Evolutionary conservation across 2,888 invertebrate genomes (phyloP).

Genomic region (Agrotis clavis): DNA sequence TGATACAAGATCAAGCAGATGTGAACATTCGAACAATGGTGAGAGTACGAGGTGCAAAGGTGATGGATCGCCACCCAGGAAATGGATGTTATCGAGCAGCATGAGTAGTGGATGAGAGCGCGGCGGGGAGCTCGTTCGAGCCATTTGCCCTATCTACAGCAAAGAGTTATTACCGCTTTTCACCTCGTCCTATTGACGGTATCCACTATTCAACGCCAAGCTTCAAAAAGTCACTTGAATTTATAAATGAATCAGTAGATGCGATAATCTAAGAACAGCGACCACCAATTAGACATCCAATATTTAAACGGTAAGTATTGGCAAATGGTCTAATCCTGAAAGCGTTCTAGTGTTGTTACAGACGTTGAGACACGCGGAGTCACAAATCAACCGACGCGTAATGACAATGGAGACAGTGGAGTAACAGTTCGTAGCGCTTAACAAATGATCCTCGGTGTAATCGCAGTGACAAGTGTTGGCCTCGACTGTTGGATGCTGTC

Average conservation of each 20-base stretch:
- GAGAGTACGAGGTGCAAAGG: constrained; percentile 77
- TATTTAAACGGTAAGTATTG: constrained; percentile 12
- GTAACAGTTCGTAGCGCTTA: constrained; percentile 62
- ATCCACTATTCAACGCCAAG: constrained; percentile 58
- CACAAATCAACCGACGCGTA: constrained; percentile 54
- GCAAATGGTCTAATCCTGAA: constrained; percentile 23
- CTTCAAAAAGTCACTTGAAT: background rate
- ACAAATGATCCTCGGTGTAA: constrained; percentile 64
- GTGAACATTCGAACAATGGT: constrained; percentile 81
- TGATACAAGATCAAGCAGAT: constrained; percentile 58
- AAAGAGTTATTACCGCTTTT: constrained; percentile 64
- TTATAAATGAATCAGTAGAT: background rate
- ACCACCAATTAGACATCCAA: background rate
- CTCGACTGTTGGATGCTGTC: constrained; percentile 65
- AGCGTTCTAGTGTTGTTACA: constrained; percentile 16
- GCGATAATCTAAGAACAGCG: background rate
- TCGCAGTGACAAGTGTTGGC: constrained; percentile 64
- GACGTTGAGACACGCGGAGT: constrained; percentile 21
- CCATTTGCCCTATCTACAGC: constrained; percentile 69
- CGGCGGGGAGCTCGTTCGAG: constrained; percentile 75
- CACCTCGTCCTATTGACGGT: constrained; percentile 55
- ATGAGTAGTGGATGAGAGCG: constrained; percentile 71
- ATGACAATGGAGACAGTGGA: constrained; percentile 59
- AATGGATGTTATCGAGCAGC: constrained; percentile 79
- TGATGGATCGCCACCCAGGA: constrained; percentile 82